These are phyloP conservation scores for Acrobasis suavella DNA, from an alignment of 2,888 invertebrate genomes.

Conservation along the genomic window DNA sequence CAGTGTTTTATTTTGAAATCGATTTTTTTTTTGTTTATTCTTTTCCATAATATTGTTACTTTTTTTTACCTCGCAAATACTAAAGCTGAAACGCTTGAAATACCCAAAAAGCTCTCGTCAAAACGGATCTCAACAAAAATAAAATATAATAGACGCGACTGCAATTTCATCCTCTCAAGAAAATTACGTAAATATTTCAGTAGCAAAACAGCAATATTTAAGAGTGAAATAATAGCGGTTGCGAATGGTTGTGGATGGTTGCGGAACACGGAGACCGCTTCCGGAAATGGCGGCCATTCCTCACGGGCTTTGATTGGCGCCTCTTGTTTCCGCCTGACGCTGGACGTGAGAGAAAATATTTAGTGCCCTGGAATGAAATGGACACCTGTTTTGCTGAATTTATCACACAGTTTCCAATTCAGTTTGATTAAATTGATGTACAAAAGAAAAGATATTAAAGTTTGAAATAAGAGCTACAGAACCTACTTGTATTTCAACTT, in stretches of 20 bases:
- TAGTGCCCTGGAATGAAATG: background rate
- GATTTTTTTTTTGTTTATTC: too few relatives aligned
- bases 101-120: background rate
- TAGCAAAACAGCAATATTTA: background rate
- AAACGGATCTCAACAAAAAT: background rate
- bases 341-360: slow-evolving; percentile 11
- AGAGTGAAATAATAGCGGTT: slow-evolving; percentile 54
- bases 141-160: background rate
- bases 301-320: slow-evolving; percentile 52
- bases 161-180: background rate
- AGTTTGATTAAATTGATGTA: too few relatives aligned
- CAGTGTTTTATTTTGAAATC: too few relatives aligned
- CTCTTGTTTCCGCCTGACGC: slow-evolving; percentile 27
- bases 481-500: too few relatives aligned
- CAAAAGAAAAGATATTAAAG: too few relatives aligned
- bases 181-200: background rate
- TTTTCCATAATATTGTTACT: too few relatives aligned
- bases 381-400: background rate
- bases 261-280: slow-evolving; percentile 60
- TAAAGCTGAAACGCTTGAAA: background rate
- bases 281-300: slow-evolving; percentile 59
- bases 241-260: slow-evolving; percentile 56
- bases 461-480: too few relatives aligned
- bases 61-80: background rate
- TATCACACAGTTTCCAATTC: background rate